Evolutionary conservation across 2,113 vertebrate species (phyloP).

Genomic region (Pelmatolapia mariae): DNA sequence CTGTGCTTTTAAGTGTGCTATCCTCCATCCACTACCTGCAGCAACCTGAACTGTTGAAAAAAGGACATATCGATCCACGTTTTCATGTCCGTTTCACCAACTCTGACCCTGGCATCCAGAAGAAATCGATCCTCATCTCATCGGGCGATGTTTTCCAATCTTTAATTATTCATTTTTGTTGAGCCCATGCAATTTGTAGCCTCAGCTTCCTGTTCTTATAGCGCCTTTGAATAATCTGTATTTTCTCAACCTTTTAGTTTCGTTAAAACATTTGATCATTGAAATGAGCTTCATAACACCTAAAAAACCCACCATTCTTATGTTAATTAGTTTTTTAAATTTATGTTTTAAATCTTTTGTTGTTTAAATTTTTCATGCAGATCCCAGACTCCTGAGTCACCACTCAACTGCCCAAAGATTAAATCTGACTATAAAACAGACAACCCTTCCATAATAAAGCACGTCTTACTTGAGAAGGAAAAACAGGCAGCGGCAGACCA

Average conservation of each 20-base stretch:
- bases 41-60: background rate
- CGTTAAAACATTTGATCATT: background rate
- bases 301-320: accelerated
- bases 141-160: background rate
- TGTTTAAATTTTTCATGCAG: background rate
- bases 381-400: background rate
- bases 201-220: background rate
- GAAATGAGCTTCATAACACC: background rate
- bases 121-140: background rate
- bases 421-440: background rate
- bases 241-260: background rate
- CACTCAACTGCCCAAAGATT: background rate
- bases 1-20: background rate
- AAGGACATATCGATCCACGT: too few species aligned
- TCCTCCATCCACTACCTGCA: background rate
- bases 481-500: slow-evolving; percentile 91
- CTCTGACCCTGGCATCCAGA: background rate
- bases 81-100: background rate
- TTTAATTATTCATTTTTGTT: background rate
- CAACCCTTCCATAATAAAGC: background rate
- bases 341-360: background rate
- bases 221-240: background rate
- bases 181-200: background rate
- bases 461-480: slow-evolving; percentile 85
- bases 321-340: accelerated